Conservation (phyloP, 2,888 invertebrate species). For the Dendrolimus pini region DNA sequence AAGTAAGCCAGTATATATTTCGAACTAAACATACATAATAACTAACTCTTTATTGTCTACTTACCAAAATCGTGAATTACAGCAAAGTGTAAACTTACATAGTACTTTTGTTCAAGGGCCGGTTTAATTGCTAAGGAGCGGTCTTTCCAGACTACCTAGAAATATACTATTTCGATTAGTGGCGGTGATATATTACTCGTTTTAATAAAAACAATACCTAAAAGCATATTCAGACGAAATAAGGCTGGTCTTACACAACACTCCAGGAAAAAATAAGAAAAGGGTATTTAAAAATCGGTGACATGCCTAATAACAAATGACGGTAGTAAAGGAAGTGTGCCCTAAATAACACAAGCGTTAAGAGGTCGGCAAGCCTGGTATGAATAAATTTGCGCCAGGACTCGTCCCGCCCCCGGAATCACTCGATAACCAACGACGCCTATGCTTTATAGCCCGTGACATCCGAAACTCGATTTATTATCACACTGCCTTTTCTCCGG, state of each 20-base stretch:
- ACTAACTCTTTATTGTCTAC: no score
- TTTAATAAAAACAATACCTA: background rate
- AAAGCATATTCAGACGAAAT: background rate
- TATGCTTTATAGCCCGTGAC: slow-evolving; percentile 74
- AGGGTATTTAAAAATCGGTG: slow-evolving; percentile 24
- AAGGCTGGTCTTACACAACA: slow-evolving; percentile 9
- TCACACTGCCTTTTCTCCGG: slow-evolving; percentile 46
- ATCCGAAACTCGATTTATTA: slow-evolving; percentile 72
- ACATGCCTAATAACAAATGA: slow-evolving; percentile 31
- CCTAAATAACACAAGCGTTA: slow-evolving; percentile 65
- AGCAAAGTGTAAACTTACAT: no score
- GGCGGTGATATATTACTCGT: background rate
- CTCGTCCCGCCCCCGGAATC: slow-evolving; percentile 56
- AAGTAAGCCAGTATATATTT: no score
- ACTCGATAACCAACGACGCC: slow-evolving; percentile 70
- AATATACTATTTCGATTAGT: no score
- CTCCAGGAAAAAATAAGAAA: slow-evolving; percentile 18
- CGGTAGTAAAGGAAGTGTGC: slow-evolving; percentile 58
- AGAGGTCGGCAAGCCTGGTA: slow-evolving; percentile 54
- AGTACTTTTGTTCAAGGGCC: no score
- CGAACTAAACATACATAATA: no score
- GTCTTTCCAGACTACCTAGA: no score
- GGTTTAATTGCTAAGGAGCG: no score
- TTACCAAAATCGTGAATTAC: no score
- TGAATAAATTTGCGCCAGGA: slow-evolving; percentile 65